These are phyloP conservation scores for Pygoscelis antarcticus DNA, from an alignment of 2,113 vertebrate genomes.

Conservation along the genomic window DNA sequence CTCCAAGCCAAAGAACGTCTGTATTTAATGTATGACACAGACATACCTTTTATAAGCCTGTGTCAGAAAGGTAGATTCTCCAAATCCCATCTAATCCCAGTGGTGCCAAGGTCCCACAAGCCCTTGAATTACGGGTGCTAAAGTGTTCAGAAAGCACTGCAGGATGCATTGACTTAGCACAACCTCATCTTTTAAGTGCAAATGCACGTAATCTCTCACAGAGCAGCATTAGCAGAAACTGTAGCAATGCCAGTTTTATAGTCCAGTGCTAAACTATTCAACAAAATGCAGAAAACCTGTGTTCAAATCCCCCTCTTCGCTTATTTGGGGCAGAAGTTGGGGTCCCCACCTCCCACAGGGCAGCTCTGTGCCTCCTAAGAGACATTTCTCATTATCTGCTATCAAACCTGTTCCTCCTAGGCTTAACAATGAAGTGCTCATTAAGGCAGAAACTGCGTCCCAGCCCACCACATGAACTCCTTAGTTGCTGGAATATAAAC, in stretches of 20 bases:
- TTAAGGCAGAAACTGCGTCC: neutral
- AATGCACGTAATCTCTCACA: neutral
- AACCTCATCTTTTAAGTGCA: neutral
- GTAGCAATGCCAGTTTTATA: neutral
- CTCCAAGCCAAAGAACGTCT: neutral
- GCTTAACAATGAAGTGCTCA: neutral
- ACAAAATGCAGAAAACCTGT: neutral
- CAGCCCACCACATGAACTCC: neutral
- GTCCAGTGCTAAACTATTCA: neutral
- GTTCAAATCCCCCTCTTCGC: neutral
- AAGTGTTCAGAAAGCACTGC: neutral
- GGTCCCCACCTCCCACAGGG: neutral
- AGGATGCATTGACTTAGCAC: neutral
- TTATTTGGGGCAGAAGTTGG: neutral
- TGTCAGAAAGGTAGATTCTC: neutral
- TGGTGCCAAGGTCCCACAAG: neutral
- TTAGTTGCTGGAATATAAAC: neutral
- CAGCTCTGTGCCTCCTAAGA: neutral
- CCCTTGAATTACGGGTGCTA: neutral
- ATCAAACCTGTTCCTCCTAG: neutral
- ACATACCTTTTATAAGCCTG: neutral
- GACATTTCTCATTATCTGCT: neutral
- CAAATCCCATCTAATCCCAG: neutral
- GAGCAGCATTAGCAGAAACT: neutral
- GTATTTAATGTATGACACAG: neutral